These are phyloP conservation scores for Gryon sp. DNA, from an alignment of 1,140 invertebrate species.

Conservation along the genomic window DNA sequence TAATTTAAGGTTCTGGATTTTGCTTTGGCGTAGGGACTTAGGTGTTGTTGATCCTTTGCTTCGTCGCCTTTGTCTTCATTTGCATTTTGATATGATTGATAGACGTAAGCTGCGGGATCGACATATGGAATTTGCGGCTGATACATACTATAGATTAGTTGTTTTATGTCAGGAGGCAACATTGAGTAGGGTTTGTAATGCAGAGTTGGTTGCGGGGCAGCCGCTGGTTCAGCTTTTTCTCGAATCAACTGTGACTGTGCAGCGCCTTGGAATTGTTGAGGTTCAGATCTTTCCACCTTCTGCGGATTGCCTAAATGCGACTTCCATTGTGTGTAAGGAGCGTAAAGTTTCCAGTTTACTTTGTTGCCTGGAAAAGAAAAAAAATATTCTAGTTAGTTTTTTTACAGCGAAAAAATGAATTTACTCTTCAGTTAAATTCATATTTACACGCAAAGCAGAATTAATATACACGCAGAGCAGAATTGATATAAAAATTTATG, in stretches of 20 bases:
- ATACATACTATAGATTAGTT: slow-evolving; percentile 69
- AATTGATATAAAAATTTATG: too few species aligned
- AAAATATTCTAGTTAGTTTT: slow-evolving; percentile 10
- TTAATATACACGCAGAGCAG: too few species aligned
- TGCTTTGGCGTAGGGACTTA: slow-evolving; percentile 17
- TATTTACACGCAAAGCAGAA: too few species aligned
- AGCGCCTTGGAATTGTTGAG: neutral
- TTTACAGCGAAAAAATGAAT: too few species aligned
- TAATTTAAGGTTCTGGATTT: slow-evolving; percentile 4
- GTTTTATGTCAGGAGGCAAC: slow-evolving; percentile 69
- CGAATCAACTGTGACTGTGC: neutral
- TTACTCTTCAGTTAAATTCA: too few species aligned
- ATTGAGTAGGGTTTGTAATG: slow-evolving; percentile 70
- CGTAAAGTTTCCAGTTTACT: slow-evolving; percentile 70
- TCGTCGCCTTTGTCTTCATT: slow-evolving; percentile 6
- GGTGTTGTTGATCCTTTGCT: slow-evolving; percentile 18
- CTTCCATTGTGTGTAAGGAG: slow-evolving; percentile 66
- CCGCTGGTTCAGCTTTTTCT: neutral
- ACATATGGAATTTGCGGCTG: slow-evolving; percentile 69
- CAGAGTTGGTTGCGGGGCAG: slow-evolving; percentile 20
- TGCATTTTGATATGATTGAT: slow-evolving; percentile 35
- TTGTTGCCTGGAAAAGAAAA: slow-evolving; percentile 62
- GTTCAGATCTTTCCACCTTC: slow-evolving; percentile 58
- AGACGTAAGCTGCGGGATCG: slow-evolving; percentile 71
- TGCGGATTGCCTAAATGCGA: slow-evolving; percentile 52